Conservation (phyloP, 2,113 vertebrate species). For the Varanus komodoensis region DNA sequence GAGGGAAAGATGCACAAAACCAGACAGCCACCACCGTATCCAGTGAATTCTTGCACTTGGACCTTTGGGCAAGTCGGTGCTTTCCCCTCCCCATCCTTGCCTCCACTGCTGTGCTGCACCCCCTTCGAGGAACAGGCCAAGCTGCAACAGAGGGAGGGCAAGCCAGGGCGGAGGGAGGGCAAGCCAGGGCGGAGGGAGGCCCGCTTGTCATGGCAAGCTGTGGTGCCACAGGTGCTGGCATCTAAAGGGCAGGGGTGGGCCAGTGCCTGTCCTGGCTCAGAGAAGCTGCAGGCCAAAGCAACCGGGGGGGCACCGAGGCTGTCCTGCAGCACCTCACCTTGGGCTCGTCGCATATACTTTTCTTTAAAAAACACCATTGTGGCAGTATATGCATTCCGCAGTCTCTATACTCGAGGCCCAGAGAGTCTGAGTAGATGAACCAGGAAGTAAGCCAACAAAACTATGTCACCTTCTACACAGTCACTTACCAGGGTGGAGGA, state of each 20-base stretch:
- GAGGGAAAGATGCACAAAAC: background rate
- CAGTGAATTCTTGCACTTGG: background rate
- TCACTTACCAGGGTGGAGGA: no score
- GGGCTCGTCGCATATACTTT: fast-evolving
- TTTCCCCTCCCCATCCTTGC: background rate
- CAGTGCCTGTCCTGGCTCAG: no score
- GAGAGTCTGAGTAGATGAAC: no score
- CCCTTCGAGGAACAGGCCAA: background rate
- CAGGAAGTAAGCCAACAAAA: background rate
- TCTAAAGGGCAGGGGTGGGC: background rate
- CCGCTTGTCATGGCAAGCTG: background rate
- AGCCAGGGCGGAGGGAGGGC: background rate
- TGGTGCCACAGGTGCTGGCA: fast-evolving
- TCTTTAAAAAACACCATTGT: background rate
- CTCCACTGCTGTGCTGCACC: background rate
- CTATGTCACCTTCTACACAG: background rate
- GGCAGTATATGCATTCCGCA: background rate
- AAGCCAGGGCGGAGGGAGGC: no score
- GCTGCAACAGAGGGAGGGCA: background rate
- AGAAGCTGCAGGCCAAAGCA: no score
- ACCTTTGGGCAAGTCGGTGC: background rate
- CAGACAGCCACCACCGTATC: no score
- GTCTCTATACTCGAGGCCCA: background rate
- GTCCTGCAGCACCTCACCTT: background rate
- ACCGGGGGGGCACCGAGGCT: no score